phyloP scores from a whole-genome alignment of 2,797 vertebrate species.

The Denticeps clupeoides region DNA sequence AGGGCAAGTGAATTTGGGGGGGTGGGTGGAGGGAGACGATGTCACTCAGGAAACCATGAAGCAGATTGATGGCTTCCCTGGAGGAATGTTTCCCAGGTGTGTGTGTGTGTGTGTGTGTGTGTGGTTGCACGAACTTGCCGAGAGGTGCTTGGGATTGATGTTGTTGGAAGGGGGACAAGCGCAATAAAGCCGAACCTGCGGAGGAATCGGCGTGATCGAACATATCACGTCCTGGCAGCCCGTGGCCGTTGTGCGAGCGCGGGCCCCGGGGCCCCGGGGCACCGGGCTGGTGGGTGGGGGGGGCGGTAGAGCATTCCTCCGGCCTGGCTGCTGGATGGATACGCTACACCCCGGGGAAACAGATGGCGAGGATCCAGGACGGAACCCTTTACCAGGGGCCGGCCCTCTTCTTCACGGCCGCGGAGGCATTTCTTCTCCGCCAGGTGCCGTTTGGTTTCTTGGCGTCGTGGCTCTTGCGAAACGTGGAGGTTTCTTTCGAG shows the following conservation, averaged over 20 bases:
- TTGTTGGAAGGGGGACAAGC: slow-evolving; percentile 57
- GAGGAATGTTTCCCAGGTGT: slow-evolving; percentile 71
- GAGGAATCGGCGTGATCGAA: slow-evolving; percentile 43
- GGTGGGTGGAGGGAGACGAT: slow-evolving; percentile 45
- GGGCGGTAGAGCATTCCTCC: too few relatives aligned
- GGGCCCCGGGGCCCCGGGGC: too few relatives aligned
- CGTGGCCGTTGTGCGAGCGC: slow-evolving; percentile 19
- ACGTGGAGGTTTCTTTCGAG: too few relatives aligned
- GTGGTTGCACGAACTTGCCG: slow-evolving; percentile 30
- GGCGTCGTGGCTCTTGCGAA: too few relatives aligned
- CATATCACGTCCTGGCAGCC: slow-evolving; percentile 37
- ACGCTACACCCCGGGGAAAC: too few relatives aligned
- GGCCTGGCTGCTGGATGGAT: too few relatives aligned
- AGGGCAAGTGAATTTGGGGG: slow-evolving; percentile 49
- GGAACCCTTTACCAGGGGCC: too few relatives aligned
- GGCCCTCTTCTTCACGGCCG: too few relatives aligned
- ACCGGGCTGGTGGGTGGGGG: too few relatives aligned
- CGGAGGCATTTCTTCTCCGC: too few relatives aligned
- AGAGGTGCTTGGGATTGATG: slow-evolving; percentile 47
- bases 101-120: slow-evolving; percentile 27
- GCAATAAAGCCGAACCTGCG: slow-evolving; percentile 52
- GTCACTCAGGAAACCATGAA: slow-evolving; percentile 65
- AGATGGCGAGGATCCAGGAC: too few relatives aligned
- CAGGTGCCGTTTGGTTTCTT: too few relatives aligned
- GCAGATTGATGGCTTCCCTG: slow-evolving; percentile 71